These are phyloP conservation scores for Pelochelys cantorii DNA, from an alignment of 2,797 vertebrate genomes.

Conservation along the genomic window DNA sequence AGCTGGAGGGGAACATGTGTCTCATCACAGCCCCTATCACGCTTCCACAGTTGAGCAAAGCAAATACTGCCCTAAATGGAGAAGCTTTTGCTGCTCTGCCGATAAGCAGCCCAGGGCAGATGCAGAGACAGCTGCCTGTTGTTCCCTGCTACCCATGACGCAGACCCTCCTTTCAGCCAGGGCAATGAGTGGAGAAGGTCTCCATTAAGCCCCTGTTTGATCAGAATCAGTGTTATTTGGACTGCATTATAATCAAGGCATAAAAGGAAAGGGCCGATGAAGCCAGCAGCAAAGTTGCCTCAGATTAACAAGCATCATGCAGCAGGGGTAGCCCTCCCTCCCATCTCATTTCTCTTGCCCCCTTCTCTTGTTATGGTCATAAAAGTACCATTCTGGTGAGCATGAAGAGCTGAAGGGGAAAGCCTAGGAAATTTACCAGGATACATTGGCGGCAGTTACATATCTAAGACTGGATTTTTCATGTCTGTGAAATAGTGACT, in stretches of 20 bases:
- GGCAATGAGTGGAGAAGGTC: background rate
- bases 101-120: background rate
- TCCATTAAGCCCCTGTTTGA: background rate
- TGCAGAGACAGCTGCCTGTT: conserved; percentile 8
- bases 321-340: fast-evolving
- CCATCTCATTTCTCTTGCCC: background rate
- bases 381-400: fast-evolving
- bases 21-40: background rate
- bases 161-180: conserved; percentile 36
- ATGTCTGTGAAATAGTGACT: background rate
- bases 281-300: background rate
- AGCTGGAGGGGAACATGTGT: fast-evolving
- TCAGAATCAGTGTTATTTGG: background rate
- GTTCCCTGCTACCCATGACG: background rate
- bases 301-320: background rate
- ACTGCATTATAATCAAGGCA: background rate
- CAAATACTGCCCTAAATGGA: conserved; percentile 66
- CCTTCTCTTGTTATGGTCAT: fast-evolving
- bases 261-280: background rate
- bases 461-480: fast-evolving
- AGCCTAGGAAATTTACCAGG: background rate
- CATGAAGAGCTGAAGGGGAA: background rate
- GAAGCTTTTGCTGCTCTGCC: background rate
- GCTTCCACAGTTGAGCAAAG: conserved; percentile 27
- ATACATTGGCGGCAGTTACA: background rate